These are phyloP conservation scores for Gymnoscopelus microlampas DNA, from an alignment of 2,797 vertebrate species.

Conservation along the genomic window DNA sequence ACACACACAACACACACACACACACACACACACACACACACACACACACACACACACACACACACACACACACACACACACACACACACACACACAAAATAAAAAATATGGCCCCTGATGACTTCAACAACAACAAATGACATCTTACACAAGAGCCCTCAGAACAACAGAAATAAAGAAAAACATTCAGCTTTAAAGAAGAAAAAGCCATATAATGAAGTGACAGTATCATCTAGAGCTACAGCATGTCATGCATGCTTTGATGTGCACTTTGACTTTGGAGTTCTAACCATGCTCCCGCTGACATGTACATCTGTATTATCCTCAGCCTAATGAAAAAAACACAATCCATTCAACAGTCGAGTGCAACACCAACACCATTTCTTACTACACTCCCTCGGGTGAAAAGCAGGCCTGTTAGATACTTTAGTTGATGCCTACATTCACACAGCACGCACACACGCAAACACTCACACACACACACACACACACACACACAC, in stretches of 20 bases:
- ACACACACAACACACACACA: neutral
- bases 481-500: neutral
- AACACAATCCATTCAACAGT: conserved; percentile 60
- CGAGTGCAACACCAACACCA: conserved; percentile 60
- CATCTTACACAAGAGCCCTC: conserved; percentile 36
- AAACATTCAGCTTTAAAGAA: conserved; percentile 5
- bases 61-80: too few species aligned
- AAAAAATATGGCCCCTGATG: neutral
- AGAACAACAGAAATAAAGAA: conserved; percentile 29
- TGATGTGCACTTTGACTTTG: conserved; percentile 22
- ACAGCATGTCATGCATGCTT: conserved; percentile 10
- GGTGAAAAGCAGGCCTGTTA: conserved; percentile 56
- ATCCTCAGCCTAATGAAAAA: conserved; percentile 61
- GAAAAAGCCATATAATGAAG: neutral
- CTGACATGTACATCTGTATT: conserved; percentile 47
- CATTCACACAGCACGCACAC: neutral
- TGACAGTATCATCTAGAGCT: conserved; percentile 16
- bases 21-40: neutral
- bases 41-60: too few species aligned
- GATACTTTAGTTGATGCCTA: conserved; percentile 51
- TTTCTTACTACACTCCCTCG: conserved; percentile 55
- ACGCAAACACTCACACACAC: neutral
- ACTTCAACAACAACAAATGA: conserved; percentile 34
- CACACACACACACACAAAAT: neutral
- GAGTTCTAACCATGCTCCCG: conserved; percentile 30